A percentile compares a stretch with the other conserved stretches of the same genome.
Evolutionary conservation across 1,140 invertebrate species (phyloP).

Genomic region (Drosophila virilis): DNA sequence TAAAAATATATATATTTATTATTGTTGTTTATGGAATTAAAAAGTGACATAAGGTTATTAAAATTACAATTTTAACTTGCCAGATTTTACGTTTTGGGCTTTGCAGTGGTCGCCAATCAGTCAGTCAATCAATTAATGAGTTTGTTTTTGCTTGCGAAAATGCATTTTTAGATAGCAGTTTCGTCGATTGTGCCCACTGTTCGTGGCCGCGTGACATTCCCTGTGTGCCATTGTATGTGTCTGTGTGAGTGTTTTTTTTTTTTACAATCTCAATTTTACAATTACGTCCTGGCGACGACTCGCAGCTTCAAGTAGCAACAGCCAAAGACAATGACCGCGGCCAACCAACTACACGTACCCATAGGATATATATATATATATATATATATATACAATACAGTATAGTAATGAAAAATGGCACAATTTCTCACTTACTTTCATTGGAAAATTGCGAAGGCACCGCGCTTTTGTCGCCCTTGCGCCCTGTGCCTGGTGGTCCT

Average conservation of each 20-base stretch:
- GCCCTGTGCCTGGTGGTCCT: neutral
- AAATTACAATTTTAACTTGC: no score
- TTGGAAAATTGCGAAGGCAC: constrained; percentile 25
- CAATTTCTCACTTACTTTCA: constrained; percentile 49
- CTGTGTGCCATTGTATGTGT: constrained; percentile 6
- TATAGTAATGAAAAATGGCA: constrained; percentile 37
- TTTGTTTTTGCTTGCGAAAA: neutral
- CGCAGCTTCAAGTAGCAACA: constrained; percentile 6
- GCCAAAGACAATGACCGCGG: constrained; percentile 1
- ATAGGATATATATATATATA: neutral
- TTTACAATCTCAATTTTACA: constrained; percentile 38
- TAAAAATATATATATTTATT: no score
- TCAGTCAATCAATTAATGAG: no score
- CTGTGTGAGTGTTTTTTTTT: constrained; percentile 6
- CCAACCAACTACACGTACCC: neutral
- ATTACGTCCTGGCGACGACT: constrained; percentile 16
- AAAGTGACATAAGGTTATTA: no score
- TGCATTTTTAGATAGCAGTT: neutral
- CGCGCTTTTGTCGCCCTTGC: neutral
- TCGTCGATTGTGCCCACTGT: neutral
- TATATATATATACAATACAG: neutral
- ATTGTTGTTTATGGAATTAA: no score
- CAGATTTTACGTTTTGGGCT: no score
- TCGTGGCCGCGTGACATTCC: neutral
- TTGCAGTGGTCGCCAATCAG: neutral